A percentile compares a stretch with the other conserved stretches of the same genome.
phyloP scores from a whole-genome alignment of 2,888 invertebrate genomes.

The Drosophila diplacantha region DNA sequence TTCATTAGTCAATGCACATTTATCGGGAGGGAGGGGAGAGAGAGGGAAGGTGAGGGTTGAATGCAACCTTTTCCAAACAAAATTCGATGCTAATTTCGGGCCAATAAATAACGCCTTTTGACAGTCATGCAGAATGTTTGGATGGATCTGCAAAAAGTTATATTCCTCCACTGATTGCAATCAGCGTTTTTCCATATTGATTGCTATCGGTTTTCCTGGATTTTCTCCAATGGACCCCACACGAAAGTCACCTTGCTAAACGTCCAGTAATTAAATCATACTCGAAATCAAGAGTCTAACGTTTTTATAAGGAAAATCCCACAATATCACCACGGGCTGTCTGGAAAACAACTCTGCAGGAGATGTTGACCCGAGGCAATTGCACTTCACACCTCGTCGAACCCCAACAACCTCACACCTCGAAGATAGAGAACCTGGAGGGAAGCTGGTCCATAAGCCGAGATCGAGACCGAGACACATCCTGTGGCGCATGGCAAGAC shows the following conservation, averaged over 20 bases:
- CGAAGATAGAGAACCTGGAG: conserved; percentile 5
- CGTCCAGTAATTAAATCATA: conserved; percentile 64
- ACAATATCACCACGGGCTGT: conserved; percentile 62
- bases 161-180: conserved; percentile 6
- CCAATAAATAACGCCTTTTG: conserved; percentile 72
- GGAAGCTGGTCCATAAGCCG: conserved; percentile 35
- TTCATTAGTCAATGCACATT: conserved; percentile 66
- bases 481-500: conserved; percentile 72
- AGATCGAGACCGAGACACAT: conserved; percentile 64
- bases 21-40: conserved; percentile 27
- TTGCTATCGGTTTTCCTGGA: conserved; percentile 33
- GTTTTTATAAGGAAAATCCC: conserved; percentile 65
- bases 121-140: conserved; percentile 48
- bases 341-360: conserved; percentile 48
- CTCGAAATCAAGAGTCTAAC: conserved; percentile 43
- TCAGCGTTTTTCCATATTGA: conserved; percentile 18
- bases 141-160: conserved; percentile 2
- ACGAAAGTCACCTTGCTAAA: conserved; percentile 40
- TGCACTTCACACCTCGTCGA: conserved; percentile 32
- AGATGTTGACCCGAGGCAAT: conserved; percentile 46
- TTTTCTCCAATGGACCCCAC: conserved; percentile 45
- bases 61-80: conserved; percentile 36
- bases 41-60: conserved; percentile 11
- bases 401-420: conserved; percentile 62
- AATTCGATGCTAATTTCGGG: conserved; percentile 72